Evolutionary conservation across 2,113 vertebrate species (phyloP), one percentile per base, ranked within the genome.

Genomic region (Melanotaenia duboulayi): DNA sequence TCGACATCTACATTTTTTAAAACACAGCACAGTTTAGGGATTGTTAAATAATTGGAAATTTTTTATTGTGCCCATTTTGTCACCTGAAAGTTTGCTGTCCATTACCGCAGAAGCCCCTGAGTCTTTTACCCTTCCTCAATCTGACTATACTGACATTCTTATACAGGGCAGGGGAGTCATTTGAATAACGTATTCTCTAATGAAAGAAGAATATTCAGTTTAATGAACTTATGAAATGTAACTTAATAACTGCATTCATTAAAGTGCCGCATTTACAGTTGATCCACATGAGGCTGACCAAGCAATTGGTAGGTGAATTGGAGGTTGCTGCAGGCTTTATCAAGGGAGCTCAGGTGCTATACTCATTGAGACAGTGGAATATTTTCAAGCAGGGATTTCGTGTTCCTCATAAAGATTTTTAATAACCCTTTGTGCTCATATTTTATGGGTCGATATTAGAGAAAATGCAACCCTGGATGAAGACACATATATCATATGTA

Each of bases 321-420:
- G 63, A 60, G 56, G n/a, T 68, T 72, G 69, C 11, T 58, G 49
- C 66, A n/a, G 17, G 8, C 16, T 37, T 71, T 57, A 70, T 67
- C 32, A 19, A 64, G 17, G 11, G 62, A 68, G 50, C 8, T 50
- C 42, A 56, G 32, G 44, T 22, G 32, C 8, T 59, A 69, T 42
- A 63, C 32, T 19, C 14, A 40, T 14, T 58, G 11, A 51, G 16
- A 39, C 8, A 19, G n/a, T 63, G 56, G 70, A 74, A 59, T 55
- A 2, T 49, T 73, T 76, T 65, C 19, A 28, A 64, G 56, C 8
- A 0, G 17, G 19, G 42, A 11, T 67, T 14, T 54, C 28, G 65
- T 64, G 39, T 22, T 70, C 32, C 0, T 10, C 7, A 32, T 66
- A 57, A 82, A 75, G 48, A 64, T 23, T 12, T 55, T 44, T 69